A percentile compares a stretch with the other conserved stretches of the same genome.
phyloP scores from a whole-genome alignment of 2,888 invertebrate genomes.

The Lepeophtheirus nordmannii region DNA sequence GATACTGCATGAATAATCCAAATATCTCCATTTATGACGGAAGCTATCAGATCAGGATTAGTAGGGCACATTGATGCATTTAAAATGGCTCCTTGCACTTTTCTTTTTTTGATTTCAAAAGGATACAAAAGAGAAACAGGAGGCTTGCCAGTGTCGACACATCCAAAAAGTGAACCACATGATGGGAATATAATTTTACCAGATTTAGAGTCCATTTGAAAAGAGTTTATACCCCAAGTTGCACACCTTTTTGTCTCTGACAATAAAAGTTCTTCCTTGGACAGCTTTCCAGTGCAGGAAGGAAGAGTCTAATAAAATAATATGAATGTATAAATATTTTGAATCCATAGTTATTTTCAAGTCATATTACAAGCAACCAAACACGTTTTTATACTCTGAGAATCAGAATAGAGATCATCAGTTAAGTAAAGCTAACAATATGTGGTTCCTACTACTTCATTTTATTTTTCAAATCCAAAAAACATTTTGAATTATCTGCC shows the following conservation, averaged over 20 bases:
- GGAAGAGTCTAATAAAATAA: conserved; percentile 31
- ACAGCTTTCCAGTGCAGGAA: conserved; percentile 32
- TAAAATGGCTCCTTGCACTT: conserved; percentile 45
- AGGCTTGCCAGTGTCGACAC: neutral
- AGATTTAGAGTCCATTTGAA: conserved; percentile 62
- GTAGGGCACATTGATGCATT: conserved; percentile 69
- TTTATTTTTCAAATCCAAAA: too few relatives aligned
- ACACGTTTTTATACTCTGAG: too few relatives aligned
- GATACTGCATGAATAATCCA: conserved; percentile 46
- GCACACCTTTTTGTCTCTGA: conserved; percentile 81
- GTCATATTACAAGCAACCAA: too few relatives aligned
- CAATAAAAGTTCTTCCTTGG: conserved; percentile 72
- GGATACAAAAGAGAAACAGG: conserved; percentile 29
- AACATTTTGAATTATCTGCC: too few relatives aligned
- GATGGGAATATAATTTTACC: conserved; percentile 82
- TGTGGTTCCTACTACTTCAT: too few relatives aligned
- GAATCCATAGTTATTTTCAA: too few relatives aligned
- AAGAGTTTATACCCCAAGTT: conserved; percentile 84
- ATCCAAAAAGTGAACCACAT: conserved; percentile 60
- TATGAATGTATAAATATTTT: conserved; percentile 6
- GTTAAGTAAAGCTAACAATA: too few relatives aligned
- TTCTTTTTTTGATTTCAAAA: conserved; percentile 34
- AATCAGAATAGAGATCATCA: too few relatives aligned
- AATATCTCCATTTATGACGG: conserved; percentile 73
- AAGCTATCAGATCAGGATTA: conserved; percentile 65